Conservation (phyloP, 2,113 vertebrate genomes). For the Chelonoidis abingdonii region DNA sequence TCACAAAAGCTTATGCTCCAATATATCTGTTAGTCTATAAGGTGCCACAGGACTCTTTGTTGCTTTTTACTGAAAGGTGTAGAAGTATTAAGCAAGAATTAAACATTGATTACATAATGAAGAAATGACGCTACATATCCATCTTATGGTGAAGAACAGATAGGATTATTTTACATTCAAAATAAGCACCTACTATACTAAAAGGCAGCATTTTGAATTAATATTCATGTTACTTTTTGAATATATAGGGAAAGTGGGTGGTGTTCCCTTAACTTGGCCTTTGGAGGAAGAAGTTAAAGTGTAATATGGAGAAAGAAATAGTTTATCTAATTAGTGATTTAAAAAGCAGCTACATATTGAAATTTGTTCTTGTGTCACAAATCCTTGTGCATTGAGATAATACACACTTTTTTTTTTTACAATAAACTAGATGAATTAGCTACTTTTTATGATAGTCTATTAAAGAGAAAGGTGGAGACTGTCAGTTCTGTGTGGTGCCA, state of each 20-base stretch:
- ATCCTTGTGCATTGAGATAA: neutral
- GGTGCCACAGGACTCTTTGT: no score
- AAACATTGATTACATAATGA: conserved; percentile 28
- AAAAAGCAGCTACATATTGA: neutral
- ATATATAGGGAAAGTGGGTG: neutral
- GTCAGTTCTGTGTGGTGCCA: neutral
- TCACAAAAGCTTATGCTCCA: no score
- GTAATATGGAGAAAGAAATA: neutral
- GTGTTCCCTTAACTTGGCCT: neutral
- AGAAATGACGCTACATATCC: conserved; percentile 30
- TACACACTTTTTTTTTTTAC: neutral
- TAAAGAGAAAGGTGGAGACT: neutral
- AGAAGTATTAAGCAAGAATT: conserved; percentile 37
- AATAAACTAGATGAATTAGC: neutral
- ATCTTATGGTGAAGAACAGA: conserved; percentile 17
- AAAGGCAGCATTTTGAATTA: neutral
- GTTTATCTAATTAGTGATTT: neutral
- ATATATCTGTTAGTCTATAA: no score
- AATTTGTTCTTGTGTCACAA: neutral
- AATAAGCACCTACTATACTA: neutral
- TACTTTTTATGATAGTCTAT: neutral
- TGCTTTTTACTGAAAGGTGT: conserved; percentile 5
- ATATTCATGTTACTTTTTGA: neutral
- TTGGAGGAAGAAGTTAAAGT: neutral
- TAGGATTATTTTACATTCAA: conserved; percentile 2